A percentile compares a stretch with the other conserved stretches of the same genome.
phyloP scores from a whole-genome alignment of 1,140 invertebrate genomes.

The Drusus annulatus region DNA sequence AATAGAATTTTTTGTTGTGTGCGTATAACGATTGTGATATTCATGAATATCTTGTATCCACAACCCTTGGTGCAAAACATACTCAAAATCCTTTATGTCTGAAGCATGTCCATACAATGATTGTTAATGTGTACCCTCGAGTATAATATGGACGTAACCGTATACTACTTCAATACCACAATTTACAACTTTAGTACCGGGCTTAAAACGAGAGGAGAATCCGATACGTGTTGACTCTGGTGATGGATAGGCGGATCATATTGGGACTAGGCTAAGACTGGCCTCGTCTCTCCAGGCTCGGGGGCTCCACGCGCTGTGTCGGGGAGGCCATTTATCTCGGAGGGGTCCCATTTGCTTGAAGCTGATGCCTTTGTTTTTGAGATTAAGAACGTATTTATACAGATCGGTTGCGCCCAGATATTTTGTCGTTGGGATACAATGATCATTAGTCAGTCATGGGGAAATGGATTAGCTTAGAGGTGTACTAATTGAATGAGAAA shows the following conservation, averaged over 20 bases:
- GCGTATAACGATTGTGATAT: too few species aligned
- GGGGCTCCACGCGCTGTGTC: neutral
- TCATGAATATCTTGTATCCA: too few species aligned
- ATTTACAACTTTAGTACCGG: constrained; percentile 16
- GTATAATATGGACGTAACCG: too few species aligned
- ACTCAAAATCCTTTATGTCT: too few species aligned
- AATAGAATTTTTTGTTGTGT: too few species aligned
- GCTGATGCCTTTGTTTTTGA: constrained; percentile 26
- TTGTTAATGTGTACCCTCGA: too few species aligned
- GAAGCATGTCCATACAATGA: too few species aligned
- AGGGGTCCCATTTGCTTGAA: constrained; percentile 41
- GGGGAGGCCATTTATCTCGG: constrained; percentile 36
- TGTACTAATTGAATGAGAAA: too few species aligned
- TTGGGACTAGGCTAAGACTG: constrained; percentile 13
- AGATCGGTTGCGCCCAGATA: constrained; percentile 16
- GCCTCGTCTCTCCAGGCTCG: too few species aligned
- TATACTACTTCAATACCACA: neutral
- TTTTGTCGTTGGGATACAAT: neutral
- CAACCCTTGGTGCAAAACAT: too few species aligned
- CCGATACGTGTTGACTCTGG: constrained; percentile 40
- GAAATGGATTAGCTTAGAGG: neutral
- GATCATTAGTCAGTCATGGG: constrained; percentile 2
- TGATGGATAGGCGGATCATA: constrained; percentile 49
- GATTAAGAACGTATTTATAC: constrained; percentile 38
- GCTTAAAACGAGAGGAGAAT: constrained; percentile 22